Conservation (phyloP, 2,797 vertebrate genomes). For the Poeciliopsis presidionis region DNA sequence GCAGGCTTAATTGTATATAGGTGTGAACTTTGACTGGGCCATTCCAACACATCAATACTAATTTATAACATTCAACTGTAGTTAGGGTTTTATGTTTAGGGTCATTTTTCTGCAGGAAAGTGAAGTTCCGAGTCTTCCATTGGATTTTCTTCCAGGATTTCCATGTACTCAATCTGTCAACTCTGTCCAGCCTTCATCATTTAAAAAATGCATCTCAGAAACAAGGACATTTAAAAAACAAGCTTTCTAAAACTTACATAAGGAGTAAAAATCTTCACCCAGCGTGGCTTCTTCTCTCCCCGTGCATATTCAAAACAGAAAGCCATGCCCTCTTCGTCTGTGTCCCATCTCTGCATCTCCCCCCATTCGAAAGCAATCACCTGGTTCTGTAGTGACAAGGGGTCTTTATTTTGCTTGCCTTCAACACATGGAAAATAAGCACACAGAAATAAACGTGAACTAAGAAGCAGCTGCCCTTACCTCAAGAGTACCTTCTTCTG, state of each 20-base stretch:
- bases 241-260: conserved; percentile 83
- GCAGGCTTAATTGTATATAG: neutral
- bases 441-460: neutral
- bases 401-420: conserved; percentile 4
- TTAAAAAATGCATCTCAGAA: neutral
- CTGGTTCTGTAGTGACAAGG: conserved; percentile 85
- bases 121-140: neutral
- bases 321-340: conserved; percentile 96
- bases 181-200: neutral
- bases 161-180: neutral
- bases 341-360: conserved; percentile 99
- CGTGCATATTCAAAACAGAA: conserved; percentile 97
- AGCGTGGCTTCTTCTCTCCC: conserved; percentile 96
- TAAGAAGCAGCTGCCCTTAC: conserved; percentile 58
- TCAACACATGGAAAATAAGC: neutral
- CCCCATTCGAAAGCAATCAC: conserved; percentile 95
- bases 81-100: neutral
- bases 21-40: neutral
- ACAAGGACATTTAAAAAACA: neutral
- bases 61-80: neutral
- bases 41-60: neutral
- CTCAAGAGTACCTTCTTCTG: conserved; percentile 93
- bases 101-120: neutral
- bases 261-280: conserved; percentile 98
- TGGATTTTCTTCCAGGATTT: neutral